Conservation (phyloP, 2,113 vertebrate species). For the Thomomys bottae region DNA sequence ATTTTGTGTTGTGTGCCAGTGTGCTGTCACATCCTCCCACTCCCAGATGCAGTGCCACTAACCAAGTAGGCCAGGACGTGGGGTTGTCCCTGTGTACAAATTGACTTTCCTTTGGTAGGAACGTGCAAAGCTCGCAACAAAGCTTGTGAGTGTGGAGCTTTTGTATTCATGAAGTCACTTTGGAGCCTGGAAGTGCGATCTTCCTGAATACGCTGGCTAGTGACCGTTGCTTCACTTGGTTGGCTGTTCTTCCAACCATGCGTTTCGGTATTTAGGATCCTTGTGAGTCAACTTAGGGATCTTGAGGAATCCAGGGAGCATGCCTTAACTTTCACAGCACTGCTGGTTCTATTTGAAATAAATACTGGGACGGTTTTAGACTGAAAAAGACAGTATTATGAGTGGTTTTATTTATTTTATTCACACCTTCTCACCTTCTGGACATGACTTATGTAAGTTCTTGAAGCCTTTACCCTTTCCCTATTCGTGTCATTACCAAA, state of each 20-base stretch:
- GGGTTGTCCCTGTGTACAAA: background rate
- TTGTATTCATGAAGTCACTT: background rate
- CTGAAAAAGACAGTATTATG: background rate
- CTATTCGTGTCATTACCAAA: background rate
- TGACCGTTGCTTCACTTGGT: background rate
- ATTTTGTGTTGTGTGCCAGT: no score
- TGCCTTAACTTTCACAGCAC: background rate
- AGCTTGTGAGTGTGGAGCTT: background rate
- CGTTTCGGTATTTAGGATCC: background rate
- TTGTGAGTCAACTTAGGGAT: background rate
- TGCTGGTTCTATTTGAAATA: constrained; percentile 29
- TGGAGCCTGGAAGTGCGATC: background rate
- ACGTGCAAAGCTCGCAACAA: background rate
- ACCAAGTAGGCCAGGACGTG: background rate
- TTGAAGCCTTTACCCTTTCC: background rate
- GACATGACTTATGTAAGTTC: background rate
- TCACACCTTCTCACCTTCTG: background rate
- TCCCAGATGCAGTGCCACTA: no score
- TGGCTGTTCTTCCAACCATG: background rate
- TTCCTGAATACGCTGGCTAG: background rate
- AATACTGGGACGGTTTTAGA: background rate
- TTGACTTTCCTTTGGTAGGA: background rate
- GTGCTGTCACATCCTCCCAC: no score
- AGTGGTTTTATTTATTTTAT: background rate
- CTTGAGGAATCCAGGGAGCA: background rate